phyloP scores from a whole-genome alignment of 2,888 invertebrate genomes.

The Synergus japonicus region DNA sequence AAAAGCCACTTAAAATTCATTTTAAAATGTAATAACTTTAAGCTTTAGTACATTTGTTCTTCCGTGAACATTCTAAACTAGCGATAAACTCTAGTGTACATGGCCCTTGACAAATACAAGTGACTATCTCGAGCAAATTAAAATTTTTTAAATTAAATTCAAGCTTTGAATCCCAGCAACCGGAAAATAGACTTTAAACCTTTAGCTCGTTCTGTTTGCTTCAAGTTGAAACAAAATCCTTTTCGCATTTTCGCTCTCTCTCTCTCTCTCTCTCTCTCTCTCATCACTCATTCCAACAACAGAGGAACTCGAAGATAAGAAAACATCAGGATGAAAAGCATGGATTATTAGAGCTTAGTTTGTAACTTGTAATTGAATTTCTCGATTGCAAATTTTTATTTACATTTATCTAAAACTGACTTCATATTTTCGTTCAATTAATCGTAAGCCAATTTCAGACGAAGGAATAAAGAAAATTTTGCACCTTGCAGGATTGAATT shows the following conservation, averaged over 20 bases:
- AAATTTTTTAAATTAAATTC: conserved; percentile 22
- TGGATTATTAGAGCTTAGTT: neutral
- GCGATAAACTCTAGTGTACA: neutral
- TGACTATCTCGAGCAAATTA: neutral
- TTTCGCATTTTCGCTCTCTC: neutral
- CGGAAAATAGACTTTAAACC: neutral
- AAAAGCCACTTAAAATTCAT: neutral
- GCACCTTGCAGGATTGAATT: neutral
- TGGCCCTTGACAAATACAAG: conserved; percentile 8
- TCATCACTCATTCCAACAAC: neutral
- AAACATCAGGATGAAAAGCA: neutral
- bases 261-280: neutral
- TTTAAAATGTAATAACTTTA: neutral
- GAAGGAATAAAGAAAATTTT: neutral
- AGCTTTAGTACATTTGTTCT: neutral
- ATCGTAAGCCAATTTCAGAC: no score
- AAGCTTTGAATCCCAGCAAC: conserved; percentile 4
- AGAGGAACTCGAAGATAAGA: neutral
- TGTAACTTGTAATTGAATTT: neutral
- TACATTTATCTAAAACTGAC: neutral
- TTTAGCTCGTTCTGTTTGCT: neutral
- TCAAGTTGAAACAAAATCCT: conserved; percentile 2
- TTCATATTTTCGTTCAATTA: no score
- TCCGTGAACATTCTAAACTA: neutral
- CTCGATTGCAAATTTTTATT: neutral